A percentile compares a stretch with the other conserved stretches of the same genome.
Evolutionary conservation across 1,140 invertebrate genomes (phyloP).

Genomic region (Panulirus ornatus): DNA sequence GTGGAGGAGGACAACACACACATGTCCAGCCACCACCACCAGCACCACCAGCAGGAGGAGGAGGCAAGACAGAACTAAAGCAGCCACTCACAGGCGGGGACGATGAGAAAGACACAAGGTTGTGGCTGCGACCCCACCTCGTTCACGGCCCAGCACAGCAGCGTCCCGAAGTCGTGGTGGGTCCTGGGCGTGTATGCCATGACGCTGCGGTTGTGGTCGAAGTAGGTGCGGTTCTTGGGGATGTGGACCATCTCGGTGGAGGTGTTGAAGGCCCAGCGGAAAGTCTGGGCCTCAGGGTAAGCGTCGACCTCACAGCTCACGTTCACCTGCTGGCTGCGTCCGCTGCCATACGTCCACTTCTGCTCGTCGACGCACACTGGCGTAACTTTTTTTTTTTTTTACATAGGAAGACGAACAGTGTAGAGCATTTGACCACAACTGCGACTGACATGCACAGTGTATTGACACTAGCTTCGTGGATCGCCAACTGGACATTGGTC

Average conservation of each 20-base stretch:
- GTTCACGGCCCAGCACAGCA: slow-evolving; percentile 45
- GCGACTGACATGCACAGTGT: neutral
- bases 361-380: slow-evolving; percentile 27
- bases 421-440: no score
- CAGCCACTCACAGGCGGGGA: slow-evolving; percentile 31
- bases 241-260: slow-evolving; percentile 47
- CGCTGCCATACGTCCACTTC: slow-evolving; percentile 42
- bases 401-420: no score
- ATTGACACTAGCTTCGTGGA: neutral
- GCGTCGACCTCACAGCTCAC: slow-evolving; percentile 35
- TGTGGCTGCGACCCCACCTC: slow-evolving; percentile 25
- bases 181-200: slow-evolving; percentile 50
- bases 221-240: slow-evolving; percentile 36
- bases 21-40: neutral
- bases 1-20: neutral
- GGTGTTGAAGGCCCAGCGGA: slow-evolving; percentile 61
- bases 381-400: no score
- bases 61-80: neutral
- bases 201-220: slow-evolving; percentile 26
- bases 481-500: neutral
- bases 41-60: neutral
- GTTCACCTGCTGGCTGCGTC: slow-evolving; percentile 29
- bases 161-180: slow-evolving; percentile 44
- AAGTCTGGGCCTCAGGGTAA: slow-evolving; percentile 17
- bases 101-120: slow-evolving; percentile 51